Base-by-base conservation (phyloP, 92 coral and sea anemone species). In the Epizoanthus scotinus region DNA sequence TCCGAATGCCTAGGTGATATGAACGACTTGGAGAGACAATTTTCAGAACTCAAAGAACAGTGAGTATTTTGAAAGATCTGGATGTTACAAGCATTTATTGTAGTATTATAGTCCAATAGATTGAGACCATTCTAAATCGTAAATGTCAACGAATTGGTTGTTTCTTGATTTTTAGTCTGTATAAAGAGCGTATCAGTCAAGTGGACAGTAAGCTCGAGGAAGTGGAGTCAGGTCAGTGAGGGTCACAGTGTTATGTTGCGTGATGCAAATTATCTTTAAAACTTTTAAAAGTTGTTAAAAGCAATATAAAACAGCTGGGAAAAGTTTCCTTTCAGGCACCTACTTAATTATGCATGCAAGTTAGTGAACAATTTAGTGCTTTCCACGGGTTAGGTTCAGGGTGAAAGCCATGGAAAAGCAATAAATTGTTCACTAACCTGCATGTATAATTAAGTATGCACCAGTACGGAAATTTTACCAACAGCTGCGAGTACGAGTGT, bases 21-120 rank as follows among this genome's bases (percentile, higher is more conserved):
- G 99, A 90, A 87, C 27, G 99, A 95, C 72, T 89, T 95, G 82
- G 99, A 95, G 54, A 95, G 93, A 77, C 99, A 95, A 78, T 95
- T 95, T 68, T 88, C 91, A 17, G 98, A 95, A 62, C 83, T 95
- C 81, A 95, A 95, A 73, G 99, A 95, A 78, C 99, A 95, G 99
- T 95, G 18, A 82, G 98, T 83, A 40, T 15, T 50, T 38, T 66
- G 72, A 12, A 58, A 58, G 21, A 19, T 58, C 18, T 10, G 8
- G 20, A 70, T 22, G 22, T 28, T n/a, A n/a, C n/a, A 70, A 67
- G 7, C 72, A n/a, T 67, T 67, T 5, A 20, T n/a, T 22, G 29
- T 31, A 24, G 44, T 67, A 67, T n/a, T 38, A 44, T 9, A 44
- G 52, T 44, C 52, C 1, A 44, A 44, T 44, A 44, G 12, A 12